A percentile compares a stretch with the other conserved stretches of the same genome.
phyloP scores from a whole-genome alignment of 2,113 vertebrate species.

The Erpornis zantholeuca region DNA sequence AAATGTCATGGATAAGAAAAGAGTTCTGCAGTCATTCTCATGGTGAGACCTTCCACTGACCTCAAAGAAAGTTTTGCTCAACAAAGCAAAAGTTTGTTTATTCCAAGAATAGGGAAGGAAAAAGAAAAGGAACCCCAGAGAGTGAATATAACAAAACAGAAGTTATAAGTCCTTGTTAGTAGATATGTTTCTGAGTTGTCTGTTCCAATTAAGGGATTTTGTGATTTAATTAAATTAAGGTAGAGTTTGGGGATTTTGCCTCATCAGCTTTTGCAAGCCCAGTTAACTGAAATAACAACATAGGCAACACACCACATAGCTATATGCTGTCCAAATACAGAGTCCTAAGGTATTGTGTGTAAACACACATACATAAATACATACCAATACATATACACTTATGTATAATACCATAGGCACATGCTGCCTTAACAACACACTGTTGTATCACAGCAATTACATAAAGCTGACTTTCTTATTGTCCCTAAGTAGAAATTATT shows the following conservation, averaged over 20 bases:
- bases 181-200: neutral
- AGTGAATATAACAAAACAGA: neutral
- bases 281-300: neutral
- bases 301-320: neutral
- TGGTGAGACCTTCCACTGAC: neutral
- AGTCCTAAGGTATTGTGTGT: neutral
- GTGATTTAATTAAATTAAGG: neutral
- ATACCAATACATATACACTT: neutral
- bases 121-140: neutral
- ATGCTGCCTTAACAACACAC: neutral
- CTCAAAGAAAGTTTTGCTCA: neutral
- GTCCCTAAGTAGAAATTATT: neutral
- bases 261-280: neutral
- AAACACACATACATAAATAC: neutral
- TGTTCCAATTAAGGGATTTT: neutral
- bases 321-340: neutral
- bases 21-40: neutral
- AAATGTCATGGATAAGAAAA: neutral
- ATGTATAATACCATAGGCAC: too few species aligned
- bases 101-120: neutral
- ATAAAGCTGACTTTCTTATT: neutral
- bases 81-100: neutral
- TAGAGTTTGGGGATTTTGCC: neutral
- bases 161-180: neutral
- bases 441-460: neutral